Conservation (phyloP, 2,113 vertebrate species). For the Vicugna pacos region DNA sequence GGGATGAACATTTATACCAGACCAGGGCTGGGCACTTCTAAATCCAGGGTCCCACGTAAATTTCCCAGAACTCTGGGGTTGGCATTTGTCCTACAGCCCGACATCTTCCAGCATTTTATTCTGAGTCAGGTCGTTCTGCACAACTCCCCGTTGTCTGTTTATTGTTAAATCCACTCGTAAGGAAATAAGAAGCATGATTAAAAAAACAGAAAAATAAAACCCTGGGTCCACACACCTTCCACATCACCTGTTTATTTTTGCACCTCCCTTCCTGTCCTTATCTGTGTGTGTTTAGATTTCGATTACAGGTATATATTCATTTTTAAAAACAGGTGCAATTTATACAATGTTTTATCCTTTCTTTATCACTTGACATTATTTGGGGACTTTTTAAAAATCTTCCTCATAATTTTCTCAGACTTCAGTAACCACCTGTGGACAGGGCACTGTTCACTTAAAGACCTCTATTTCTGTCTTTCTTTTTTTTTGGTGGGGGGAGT, state of each 20-base stretch:
- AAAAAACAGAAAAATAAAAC: not conserved
- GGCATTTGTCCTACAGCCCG: not conserved
- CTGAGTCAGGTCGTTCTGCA: not conserved
- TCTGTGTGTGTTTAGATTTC: slow-evolving; percentile 47
- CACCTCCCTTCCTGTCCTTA: slow-evolving; percentile 52
- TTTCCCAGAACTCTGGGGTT: not conserved
- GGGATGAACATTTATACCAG: not conserved
- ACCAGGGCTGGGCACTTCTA: not conserved
- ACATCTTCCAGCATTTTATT: not conserved
- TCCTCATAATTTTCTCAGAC: not conserved
- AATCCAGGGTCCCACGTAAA: not conserved
- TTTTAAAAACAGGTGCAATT: not conserved
- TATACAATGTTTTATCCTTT: not conserved
- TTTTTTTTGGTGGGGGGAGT: too few species aligned
- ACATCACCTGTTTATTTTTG: slow-evolving; percentile 61
- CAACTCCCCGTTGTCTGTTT: not conserved
- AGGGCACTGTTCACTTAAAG: not conserved
- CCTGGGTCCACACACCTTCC: not conserved
- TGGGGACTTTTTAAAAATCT: slow-evolving; percentile 1
- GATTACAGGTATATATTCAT: not conserved
- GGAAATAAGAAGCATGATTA: slow-evolving; percentile 33
- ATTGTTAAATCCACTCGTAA: slow-evolving; percentile 23
- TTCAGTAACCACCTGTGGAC: not conserved
- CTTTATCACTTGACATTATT: slow-evolving; percentile 38
- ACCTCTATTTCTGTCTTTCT: not conserved